phyloP scores from a whole-genome alignment of 1,140 invertebrate species.

The Camponotus floridanus region DNA sequence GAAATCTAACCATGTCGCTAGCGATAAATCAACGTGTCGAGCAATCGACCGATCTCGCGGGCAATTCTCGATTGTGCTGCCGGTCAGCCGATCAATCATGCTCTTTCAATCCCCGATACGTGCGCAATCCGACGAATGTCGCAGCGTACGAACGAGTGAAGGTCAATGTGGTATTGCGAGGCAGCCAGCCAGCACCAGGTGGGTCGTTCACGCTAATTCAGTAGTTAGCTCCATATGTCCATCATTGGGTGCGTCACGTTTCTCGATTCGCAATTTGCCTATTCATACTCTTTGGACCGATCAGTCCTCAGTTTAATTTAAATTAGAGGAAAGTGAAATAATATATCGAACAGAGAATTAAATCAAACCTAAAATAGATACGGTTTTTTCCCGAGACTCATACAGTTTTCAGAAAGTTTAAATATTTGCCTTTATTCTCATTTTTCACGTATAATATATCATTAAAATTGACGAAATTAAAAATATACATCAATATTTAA shows the following conservation, averaged over 20 bases:
- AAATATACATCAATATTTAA: neutral
- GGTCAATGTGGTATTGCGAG: conserved; percentile 47
- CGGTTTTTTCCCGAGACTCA: neutral
- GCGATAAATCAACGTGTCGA: conserved; percentile 48
- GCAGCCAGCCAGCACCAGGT: conserved; percentile 40
- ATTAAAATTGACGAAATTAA: neutral
- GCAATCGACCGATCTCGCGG: conserved; percentile 44
- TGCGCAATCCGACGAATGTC: conserved; percentile 47
- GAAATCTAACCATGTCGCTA: conserved; percentile 39
- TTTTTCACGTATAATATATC: neutral
- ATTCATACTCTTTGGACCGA: neutral
- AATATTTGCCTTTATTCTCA: neutral
- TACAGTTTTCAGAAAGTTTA: neutral
- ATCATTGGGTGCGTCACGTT: conserved; percentile 31
- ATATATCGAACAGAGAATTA: neutral
- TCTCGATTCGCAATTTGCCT: conserved; percentile 51
- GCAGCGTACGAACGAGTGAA: conserved; percentile 35
- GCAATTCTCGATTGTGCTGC: conserved; percentile 50
- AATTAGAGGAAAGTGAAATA: neutral
- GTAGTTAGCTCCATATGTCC: conserved; percentile 28
- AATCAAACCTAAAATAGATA: neutral
- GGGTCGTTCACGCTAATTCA: conserved; percentile 45
- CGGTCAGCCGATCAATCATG: conserved; percentile 41
- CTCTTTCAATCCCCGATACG: conserved; percentile 43
- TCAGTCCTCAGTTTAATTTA: conserved; percentile 1